Evolutionary conservation across 2,797 vertebrate species (phyloP), one percentile per base, ranked within the genome.

Genomic region (Pelochelys cantorii): DNA sequence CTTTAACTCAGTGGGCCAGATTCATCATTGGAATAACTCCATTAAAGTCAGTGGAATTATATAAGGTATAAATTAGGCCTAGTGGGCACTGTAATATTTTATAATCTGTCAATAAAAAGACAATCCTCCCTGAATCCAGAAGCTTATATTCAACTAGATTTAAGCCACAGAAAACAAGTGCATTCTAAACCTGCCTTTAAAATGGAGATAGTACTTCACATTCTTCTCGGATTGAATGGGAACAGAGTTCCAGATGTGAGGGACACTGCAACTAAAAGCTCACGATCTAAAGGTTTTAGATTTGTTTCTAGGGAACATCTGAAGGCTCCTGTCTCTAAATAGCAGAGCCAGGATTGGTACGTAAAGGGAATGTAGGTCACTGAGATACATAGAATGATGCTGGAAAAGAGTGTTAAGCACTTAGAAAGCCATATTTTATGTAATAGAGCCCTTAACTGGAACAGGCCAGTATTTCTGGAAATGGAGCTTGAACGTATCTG

Each of bases 1-100:
- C 74, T 53, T 83, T 1, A 15, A 29, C 23, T 7, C 57, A 79
- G 53, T 34, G 5, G 0, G 0, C 2, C 0, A 77, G 59, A 54
- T 34, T 83, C 79, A 31, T 88, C 85, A 65, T 48, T 52, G 37
- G 53, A 65, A 23, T 18, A 59, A 74, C 31, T 92, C 85, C 25
- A 3, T 8, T 84, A 15, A 29, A 22, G 5, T 29, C 53, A 2
- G 15, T 81, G 52, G 86, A 86, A 80, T 84, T 85, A 14, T 27
- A 22, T 14, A 55, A 56, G 55, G 62, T 59, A 4, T 11, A 93
- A 53, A 78, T 29, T 59, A 85, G 3, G 27, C 3, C 42, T 57
- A 27, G 11, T 57, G 15, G 37, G 15, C 81, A 37, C 82, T 74
- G 25, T 6, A 53, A 25, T 3, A 11, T 15, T 75, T 55, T 60